Conservation (phyloP, 2,888 invertebrate species). For the Thera obeliscata region DNA sequence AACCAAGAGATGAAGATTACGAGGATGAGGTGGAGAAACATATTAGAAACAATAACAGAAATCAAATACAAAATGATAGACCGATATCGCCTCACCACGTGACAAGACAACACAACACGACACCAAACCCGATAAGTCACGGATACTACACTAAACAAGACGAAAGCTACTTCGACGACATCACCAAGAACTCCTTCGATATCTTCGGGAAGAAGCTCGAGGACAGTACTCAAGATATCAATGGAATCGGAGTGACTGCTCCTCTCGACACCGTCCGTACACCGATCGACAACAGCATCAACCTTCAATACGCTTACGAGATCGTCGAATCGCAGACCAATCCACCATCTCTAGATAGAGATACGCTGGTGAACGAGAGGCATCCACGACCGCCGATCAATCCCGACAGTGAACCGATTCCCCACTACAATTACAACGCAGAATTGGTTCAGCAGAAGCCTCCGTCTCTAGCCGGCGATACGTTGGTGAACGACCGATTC, state of each 20-base stretch:
- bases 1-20: conserved; percentile 78
- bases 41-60: conserved; percentile 61
- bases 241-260: conserved; percentile 77
- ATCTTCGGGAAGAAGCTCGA: conserved; percentile 89
- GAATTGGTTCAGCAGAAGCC: conserved; percentile 68
- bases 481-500: conserved; percentile 88
- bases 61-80: conserved; percentile 71
- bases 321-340: conserved; percentile 67
- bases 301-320: conserved; percentile 82
- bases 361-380: conserved; percentile 89
- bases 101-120: conserved; percentile 72
- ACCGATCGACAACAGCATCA: conserved; percentile 81
- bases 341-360: conserved; percentile 85
- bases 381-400: conserved; percentile 87
- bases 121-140: conserved; percentile 84
- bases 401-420: conserved; percentile 86
- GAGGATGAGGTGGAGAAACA: conserved; percentile 67
- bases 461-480: conserved; percentile 85
- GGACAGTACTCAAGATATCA: conserved; percentile 75
- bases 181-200: conserved; percentile 89
- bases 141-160: conserved; percentile 88
- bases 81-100: conserved; percentile 58
- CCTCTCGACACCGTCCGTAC: conserved; percentile 75
- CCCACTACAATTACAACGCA: conserved; percentile 60
- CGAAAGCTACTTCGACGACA: conserved; percentile 88